phyloP scores from a whole-genome alignment of 2,113 vertebrate species.

The Nanorana parkeri region DNA sequence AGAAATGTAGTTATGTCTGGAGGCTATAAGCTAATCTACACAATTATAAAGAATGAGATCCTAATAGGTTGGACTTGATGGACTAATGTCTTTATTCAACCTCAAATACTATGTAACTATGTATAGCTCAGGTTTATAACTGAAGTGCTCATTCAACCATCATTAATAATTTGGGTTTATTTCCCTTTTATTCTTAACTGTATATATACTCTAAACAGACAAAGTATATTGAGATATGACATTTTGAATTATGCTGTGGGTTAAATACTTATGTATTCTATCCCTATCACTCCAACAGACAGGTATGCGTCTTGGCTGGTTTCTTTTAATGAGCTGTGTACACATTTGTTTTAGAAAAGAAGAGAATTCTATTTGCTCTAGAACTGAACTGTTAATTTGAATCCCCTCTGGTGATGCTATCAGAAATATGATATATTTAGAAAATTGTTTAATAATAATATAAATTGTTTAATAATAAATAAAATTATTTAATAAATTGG shows the following conservation, averaged over 20 bases:
- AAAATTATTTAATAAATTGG: not conserved
- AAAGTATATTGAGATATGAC: conserved; percentile 20
- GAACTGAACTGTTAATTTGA: conserved; percentile 55
- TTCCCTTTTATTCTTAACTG: not conserved
- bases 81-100: no score
- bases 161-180: not conserved
- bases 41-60: no score
- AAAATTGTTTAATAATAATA: conserved; percentile 17
- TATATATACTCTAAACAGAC: not conserved
- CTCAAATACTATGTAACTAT: no score
- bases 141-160: no score
- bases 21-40: no score
- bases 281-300: not conserved
- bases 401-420: conserved; percentile 57
- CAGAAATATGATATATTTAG: conserved; percentile 55
- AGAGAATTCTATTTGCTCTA: conserved; percentile 41
- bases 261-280: not conserved
- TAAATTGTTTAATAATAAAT: conserved; percentile 21
- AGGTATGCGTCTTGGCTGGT: conserved; percentile 21
- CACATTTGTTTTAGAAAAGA: conserved; percentile 11
- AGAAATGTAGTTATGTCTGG: no score
- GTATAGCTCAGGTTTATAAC: no score
- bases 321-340: conserved; percentile 50
- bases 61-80: no score
- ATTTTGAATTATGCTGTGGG: not conserved